A percentile compares a stretch with the other conserved stretches of the same genome.
phyloP scores from a whole-genome alignment of 53 echinoderm and acorn worm species.

The Arbacia lixula region DNA sequence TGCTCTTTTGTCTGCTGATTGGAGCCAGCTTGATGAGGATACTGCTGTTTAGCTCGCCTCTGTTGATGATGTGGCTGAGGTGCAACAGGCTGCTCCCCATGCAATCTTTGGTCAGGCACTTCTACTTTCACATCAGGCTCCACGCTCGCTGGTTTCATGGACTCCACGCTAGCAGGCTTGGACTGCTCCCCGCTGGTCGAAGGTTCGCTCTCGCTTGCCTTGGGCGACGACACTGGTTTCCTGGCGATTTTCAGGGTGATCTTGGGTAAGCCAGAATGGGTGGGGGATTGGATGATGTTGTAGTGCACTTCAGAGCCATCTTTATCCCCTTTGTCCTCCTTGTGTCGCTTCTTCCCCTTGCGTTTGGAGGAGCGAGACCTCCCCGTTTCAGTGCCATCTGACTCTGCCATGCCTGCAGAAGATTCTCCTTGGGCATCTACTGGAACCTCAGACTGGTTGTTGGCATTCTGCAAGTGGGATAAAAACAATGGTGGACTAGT shows the following conservation, averaged over 20 bases:
- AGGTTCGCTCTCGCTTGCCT: slow-evolving; percentile 31
- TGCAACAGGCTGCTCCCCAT: not conserved
- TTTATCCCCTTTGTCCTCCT: slow-evolving; percentile 16
- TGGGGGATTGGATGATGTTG: slow-evolving; percentile 52
- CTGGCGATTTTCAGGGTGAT: slow-evolving; percentile 48
- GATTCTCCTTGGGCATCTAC: slow-evolving; percentile 22
- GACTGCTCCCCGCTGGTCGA: slow-evolving; percentile 49
- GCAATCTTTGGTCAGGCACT: slow-evolving; percentile 58
- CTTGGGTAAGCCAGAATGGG: slow-evolving; percentile 38
- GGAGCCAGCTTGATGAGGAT: no score
- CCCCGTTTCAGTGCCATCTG: slow-evolving; percentile 13
- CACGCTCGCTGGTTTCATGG: slow-evolving; percentile 19
- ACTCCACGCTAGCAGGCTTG: slow-evolving; percentile 40
- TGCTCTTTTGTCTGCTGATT: not conserved
- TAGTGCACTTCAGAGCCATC: slow-evolving; percentile 40
- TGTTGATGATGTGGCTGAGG: slow-evolving; percentile 21
- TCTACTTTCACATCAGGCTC: slow-evolving; percentile 38
- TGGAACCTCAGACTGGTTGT: slow-evolving; percentile 29
- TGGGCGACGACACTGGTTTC: slow-evolving; percentile 32
- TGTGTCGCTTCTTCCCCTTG: slow-evolving; percentile 4
- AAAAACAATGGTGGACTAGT: no score
- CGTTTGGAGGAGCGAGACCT: slow-evolving; percentile 38
- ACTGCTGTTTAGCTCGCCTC: slow-evolving; percentile 10
- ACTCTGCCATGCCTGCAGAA: slow-evolving; percentile 43
- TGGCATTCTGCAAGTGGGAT: slow-evolving; percentile 30